Conservation (phyloP, 2,888 invertebrate genomes). For the Agriopis aurantiaria region DNA sequence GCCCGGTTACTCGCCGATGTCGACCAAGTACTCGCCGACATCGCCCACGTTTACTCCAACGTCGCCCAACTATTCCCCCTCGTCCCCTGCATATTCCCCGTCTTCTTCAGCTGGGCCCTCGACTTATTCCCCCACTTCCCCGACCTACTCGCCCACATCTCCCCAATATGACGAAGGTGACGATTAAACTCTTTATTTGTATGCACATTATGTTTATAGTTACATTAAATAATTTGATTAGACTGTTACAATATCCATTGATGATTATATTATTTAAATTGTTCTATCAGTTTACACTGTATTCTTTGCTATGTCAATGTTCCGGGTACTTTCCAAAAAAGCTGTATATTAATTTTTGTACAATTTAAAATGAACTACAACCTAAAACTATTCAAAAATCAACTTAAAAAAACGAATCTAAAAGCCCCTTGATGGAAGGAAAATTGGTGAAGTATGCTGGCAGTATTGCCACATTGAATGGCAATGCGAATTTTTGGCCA, state of each 20-base stretch:
- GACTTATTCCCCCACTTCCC: constrained; percentile 78
- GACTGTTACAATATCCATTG: background rate
- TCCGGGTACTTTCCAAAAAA: background rate
- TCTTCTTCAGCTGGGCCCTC: constrained; percentile 88
- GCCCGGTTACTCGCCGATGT: constrained; percentile 92
- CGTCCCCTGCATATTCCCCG: constrained; percentile 93
- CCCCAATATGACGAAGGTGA: constrained; percentile 88
- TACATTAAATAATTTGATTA: background rate
- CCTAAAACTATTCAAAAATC: too few species aligned
- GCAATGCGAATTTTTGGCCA: too few species aligned
- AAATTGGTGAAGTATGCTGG: too few species aligned
- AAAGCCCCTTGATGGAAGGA: too few species aligned
- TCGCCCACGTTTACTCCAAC: constrained; percentile 93
- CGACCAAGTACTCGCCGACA: constrained; percentile 93
- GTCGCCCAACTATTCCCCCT: constrained; percentile 92
- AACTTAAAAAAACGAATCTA: too few species aligned
- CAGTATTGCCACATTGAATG: too few species aligned
- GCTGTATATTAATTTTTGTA: background rate
- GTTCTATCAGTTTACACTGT: background rate
- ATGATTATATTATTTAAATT: background rate
- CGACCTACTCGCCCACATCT: constrained; percentile 87
- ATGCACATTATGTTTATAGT: background rate
- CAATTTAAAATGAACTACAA: background rate
- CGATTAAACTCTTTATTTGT: constrained; percentile 60
- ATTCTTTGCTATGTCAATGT: background rate